These are phyloP conservation scores for Callyntrura sp. DNA, from an alignment of 2,888 invertebrate genomes.

Conservation along the genomic window DNA sequence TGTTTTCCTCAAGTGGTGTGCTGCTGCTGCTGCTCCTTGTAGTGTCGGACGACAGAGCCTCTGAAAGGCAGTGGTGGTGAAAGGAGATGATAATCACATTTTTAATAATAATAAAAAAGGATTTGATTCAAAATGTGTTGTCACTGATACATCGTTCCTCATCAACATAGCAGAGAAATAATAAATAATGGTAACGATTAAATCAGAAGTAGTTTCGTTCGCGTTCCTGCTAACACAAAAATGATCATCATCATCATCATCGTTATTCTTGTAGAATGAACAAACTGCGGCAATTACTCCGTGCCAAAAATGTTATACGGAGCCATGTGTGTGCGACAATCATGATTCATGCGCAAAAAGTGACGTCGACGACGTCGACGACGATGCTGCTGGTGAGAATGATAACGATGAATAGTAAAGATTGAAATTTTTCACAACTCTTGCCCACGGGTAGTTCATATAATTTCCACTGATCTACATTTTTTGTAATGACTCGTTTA, in stretches of 20 bases:
- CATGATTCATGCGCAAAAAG: slow-evolving; percentile 35
- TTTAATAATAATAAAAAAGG: slow-evolving; percentile 8
- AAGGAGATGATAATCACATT: slow-evolving; percentile 34
- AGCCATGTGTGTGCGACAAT: slow-evolving; percentile 38
- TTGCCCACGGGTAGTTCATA: not conserved
- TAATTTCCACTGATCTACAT: slow-evolving; percentile 50
- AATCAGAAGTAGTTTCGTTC: not conserved
- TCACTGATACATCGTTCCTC: slow-evolving; percentile 8
- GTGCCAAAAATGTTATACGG: slow-evolving; percentile 34
- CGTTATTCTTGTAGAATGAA: too few relatives aligned
- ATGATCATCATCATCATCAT: too few relatives aligned
- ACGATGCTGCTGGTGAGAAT: not conserved
- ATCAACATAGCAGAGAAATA: not conserved
- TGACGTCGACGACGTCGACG: not conserved
- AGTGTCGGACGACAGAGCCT: slow-evolving; percentile 1
- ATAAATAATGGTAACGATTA: not conserved
- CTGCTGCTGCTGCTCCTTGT: too few relatives aligned
- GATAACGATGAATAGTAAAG: slow-evolving; percentile 21
- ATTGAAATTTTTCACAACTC: slow-evolving; percentile 23
- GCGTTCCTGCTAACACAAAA: too few relatives aligned
- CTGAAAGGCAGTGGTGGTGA: slow-evolving; percentile 16
- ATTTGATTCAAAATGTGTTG: not conserved
- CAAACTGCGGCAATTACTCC: not conserved
- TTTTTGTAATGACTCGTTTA: not conserved
- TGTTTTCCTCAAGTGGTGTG: not conserved